phyloP scores from a whole-genome alignment of 1,140 invertebrate species.

The Drosophila navojoa region DNA sequence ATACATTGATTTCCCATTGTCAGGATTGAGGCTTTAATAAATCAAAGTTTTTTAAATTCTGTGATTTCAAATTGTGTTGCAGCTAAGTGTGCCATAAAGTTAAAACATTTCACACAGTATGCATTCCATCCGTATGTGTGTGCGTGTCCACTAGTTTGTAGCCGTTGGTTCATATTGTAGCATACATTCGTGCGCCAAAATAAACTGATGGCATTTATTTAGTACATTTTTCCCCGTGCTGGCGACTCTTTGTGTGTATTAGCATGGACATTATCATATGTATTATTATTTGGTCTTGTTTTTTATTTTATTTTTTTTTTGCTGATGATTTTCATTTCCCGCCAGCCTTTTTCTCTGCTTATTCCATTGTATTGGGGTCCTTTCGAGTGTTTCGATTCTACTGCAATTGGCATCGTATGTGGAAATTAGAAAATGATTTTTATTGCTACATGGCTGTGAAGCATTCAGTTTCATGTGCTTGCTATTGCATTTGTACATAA shows the following conservation, averaged over 20 bases:
- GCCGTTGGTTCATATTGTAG: conserved; percentile 16
- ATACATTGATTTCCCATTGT: too few species aligned
- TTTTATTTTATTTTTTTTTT: conserved; percentile 9
- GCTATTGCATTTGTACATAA: conserved; percentile 10
- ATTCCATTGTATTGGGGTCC: conserved; percentile 26
- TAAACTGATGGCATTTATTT: conserved; percentile 28
- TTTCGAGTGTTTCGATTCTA: conserved; percentile 20
- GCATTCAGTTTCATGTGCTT: conserved; percentile 30
- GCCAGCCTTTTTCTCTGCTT: neutral
- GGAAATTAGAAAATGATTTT: conserved; percentile 80
- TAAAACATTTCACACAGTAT: conserved; percentile 13
- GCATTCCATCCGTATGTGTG: conserved; percentile 11
- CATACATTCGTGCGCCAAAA: conserved; percentile 45
- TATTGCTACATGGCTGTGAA: conserved; percentile 60
- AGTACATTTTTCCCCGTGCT: neutral
- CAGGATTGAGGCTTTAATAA: too few species aligned
- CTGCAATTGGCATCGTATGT: conserved; percentile 47
- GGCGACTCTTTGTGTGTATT: conserved; percentile 10
- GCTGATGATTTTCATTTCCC: conserved; percentile 55
- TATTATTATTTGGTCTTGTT: conserved; percentile 2
- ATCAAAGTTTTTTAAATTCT: too few species aligned
- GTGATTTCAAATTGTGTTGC: too few species aligned
- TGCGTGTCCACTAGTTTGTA: conserved; percentile 1
- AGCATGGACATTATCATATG: conserved; percentile 2
- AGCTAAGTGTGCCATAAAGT: neutral